These are phyloP conservation scores for Cheirogaleus medius DNA, from an alignment of 2,113 vertebrate species.

Conservation along the genomic window DNA sequence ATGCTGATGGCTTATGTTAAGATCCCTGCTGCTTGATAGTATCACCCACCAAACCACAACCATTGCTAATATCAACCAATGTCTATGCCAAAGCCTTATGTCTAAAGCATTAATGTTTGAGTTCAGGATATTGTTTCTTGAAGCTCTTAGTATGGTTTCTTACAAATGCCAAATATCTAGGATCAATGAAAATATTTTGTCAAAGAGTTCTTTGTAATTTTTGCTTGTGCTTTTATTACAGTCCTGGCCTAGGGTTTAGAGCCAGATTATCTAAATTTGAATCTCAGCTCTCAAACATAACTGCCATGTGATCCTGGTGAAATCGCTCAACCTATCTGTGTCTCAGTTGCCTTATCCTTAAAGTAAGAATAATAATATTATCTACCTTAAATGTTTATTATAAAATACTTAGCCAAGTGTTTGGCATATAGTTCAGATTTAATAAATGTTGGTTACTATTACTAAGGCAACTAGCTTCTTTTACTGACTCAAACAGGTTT, in stretches of 20 bases:
- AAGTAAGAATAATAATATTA: slow-evolving; percentile 16
- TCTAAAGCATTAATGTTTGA: neutral
- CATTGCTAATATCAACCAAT: neutral
- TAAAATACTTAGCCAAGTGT: neutral
- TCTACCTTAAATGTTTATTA: neutral
- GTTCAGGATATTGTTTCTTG: neutral
- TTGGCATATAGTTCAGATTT: neutral
- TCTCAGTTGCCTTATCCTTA: neutral
- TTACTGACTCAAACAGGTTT: neutral
- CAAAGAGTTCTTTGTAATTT: slow-evolving; percentile 28
- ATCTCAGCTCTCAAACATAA: slow-evolving; percentile 38
- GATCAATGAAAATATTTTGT: slow-evolving; percentile 22
- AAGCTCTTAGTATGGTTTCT: slow-evolving; percentile 3
- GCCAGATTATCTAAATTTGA: slow-evolving; percentile 2
- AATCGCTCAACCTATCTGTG: neutral
- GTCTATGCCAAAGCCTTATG: neutral
- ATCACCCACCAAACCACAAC: neutral
- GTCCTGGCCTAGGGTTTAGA: neutral
- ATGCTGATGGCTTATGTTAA: neutral
- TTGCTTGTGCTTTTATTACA: slow-evolving; percentile 12
- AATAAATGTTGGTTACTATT: slow-evolving; percentile 4
- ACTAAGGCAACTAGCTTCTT: neutral
- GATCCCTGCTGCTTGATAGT: neutral
- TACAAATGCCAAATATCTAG: neutral
- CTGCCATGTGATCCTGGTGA: neutral